Evolutionary conservation across 2,797 vertebrate genomes (phyloP), one percentile per base, ranked within the genome.

Genomic region (Microchirus variegatus): DNA sequence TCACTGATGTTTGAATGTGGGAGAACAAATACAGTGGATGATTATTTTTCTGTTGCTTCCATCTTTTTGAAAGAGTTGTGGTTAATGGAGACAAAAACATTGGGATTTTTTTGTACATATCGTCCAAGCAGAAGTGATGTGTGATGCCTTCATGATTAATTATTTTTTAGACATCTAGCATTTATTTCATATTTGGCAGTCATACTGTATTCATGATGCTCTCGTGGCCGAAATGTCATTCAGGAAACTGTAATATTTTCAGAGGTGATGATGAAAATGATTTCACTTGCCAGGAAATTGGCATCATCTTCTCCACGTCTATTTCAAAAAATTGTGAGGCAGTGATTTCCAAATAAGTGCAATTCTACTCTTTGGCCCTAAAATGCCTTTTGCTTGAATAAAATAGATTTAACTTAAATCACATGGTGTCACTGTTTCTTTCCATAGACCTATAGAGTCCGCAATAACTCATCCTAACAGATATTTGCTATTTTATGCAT

Each of bases 321-420:
- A 41, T 49, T 26, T 31, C 12, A n/a, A 61, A 35, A 56, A 22
- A 58, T 59, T 16, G 22, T 71, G 13, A 70, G 26, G 43, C 44
- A 15, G 22, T 63, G 35, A 51, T 17, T 59, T 62, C 13, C 14
- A 62, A 72, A 62, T 46, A 79, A 76, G 54, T 87, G 71, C 77
- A 75, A 59, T 80, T 87, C 36, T 84, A 61, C 70, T 83, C 46
- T 69, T 64, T 83, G 52, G 31, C 36, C 58, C 10, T 31, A 49
- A 15, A 72, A 74, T 76, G 53, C 46, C 56, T 73, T 73, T 87
- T 82, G 70, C 71, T 81, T 84, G 42, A 89, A 86, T 85, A 80
- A 87, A 88, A 80, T 4, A 5, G 17, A 80, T 65, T 36, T 38
- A 65, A 75, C 41, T 68, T 44, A 66, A 71, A 67, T 67, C 16